Conservation (phyloP, 2,113 vertebrate species). For the Rallus limicola region DNA sequence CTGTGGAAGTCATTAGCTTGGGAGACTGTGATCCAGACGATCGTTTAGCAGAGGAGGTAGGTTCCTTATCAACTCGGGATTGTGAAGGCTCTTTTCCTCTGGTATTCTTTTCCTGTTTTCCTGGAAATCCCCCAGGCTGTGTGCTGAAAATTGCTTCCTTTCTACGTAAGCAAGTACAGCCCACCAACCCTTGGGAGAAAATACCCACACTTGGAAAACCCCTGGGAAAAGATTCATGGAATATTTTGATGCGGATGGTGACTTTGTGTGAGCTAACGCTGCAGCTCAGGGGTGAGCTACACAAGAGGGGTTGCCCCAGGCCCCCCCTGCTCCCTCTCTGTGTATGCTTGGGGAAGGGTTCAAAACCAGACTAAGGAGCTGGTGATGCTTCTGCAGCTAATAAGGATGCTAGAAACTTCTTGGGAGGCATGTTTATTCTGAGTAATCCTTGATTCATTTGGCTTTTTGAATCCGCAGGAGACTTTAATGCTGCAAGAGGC, state of each 20-base stretch:
- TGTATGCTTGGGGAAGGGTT: neutral
- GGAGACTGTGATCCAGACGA: constrained; percentile 93
- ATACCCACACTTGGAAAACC: neutral
- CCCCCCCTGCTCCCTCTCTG: neutral
- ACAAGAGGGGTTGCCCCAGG: neutral
- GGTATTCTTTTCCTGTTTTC: neutral
- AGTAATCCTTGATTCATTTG: neutral
- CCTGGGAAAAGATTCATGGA: fast-evolving
- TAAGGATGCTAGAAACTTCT: neutral
- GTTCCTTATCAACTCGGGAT: neutral
- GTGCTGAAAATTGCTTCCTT: neutral
- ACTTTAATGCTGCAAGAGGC: neutral
- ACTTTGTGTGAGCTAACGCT: neutral
- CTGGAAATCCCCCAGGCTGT: neutral
- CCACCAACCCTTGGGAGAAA: neutral
- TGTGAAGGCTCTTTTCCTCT: neutral
- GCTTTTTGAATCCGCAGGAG: neutral
- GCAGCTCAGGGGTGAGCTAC: neutral
- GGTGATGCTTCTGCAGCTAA: neutral
- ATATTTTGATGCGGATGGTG: neutral
- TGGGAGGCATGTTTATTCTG: neutral
- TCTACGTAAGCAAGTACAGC: fast-evolving
- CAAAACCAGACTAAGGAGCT: neutral
- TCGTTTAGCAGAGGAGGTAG: constrained; percentile 87
- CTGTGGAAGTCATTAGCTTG: constrained; percentile 81